Percentiles rank a stretch among this genome's conserved stretches.
These are phyloP conservation scores for Vireo griseus DNA, from an alignment of 2,797 vertebrate genomes.

Conservation along the genomic window DNA sequence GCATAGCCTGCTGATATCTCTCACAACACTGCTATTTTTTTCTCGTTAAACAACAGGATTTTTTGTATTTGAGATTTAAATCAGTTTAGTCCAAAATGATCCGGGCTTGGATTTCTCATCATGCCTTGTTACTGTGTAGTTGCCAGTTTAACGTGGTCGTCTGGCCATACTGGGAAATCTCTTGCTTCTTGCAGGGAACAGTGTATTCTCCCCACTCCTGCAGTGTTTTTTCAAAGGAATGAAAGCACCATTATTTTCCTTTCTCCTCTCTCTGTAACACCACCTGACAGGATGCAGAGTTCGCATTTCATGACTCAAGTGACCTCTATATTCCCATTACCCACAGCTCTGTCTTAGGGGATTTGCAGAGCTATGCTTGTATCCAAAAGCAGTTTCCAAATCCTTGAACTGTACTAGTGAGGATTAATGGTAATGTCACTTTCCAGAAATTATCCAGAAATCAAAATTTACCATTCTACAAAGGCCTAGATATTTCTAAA, in stretches of 20 bases:
- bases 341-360: neutral
- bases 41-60: neutral
- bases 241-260: neutral
- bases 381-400: slow-evolving; percentile 6
- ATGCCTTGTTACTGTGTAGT: neutral
- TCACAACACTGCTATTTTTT: neutral
- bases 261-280: neutral
- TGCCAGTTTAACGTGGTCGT: neutral
- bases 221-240: neutral
- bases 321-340: slow-evolving; percentile 41
- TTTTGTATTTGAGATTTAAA: neutral
- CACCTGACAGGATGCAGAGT: slow-evolving; percentile 42
- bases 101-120: neutral
- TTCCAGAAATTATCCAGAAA: neutral
- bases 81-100: neutral
- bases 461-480: neutral
- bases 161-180: neutral
- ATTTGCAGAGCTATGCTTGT: neutral
- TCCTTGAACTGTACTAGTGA: neutral
- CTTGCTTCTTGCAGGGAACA: neutral
- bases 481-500: neutral
- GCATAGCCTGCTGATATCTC: neutral
- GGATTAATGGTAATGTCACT: neutral
- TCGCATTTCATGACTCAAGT: neutral
- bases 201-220: neutral